phyloP scores from a whole-genome alignment of 2,113 vertebrate genomes.

The Atrichornis clamosus region DNA sequence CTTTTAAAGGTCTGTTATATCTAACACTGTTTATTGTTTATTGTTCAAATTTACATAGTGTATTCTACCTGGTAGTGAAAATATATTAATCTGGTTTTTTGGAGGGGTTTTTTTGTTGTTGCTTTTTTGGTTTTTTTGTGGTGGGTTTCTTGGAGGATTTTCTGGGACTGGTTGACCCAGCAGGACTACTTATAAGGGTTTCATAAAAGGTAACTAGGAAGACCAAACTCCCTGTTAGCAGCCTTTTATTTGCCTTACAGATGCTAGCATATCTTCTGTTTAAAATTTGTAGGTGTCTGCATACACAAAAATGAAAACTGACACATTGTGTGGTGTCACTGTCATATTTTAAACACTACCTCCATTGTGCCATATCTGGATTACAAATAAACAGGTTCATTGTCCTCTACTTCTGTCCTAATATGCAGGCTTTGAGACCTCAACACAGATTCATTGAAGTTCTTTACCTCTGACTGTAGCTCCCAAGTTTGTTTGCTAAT shows the following conservation, averaged over 20 bases:
- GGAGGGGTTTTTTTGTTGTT: not conserved
- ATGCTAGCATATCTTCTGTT: not conserved
- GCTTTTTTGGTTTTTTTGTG: not conserved
- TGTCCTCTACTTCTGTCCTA: not conserved
- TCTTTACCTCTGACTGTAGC: not conserved
- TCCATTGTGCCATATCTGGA: not conserved
- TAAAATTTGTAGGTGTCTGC: not conserved
- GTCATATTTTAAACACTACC: not conserved
- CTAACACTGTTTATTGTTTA: not conserved
- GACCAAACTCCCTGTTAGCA: not conserved
- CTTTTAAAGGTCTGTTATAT: not conserved
- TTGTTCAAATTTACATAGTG: not conserved
- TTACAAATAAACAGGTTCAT: not conserved
- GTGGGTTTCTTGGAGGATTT: not conserved
- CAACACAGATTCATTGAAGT: not conserved
- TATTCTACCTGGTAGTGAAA: not conserved
- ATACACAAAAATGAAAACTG: not conserved
- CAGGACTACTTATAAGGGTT: not conserved
- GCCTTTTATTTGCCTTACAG: not conserved
- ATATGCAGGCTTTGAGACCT: not conserved
- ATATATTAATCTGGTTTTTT: not conserved
- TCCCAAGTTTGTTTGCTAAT: not conserved
- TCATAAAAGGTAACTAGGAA: not conserved
- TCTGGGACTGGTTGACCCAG: not conserved
- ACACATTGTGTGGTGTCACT: not conserved